These are phyloP conservation scores for Pyrrhosoma nymphula DNA, from an alignment of 2,888 invertebrate species.

Conservation along the genomic window DNA sequence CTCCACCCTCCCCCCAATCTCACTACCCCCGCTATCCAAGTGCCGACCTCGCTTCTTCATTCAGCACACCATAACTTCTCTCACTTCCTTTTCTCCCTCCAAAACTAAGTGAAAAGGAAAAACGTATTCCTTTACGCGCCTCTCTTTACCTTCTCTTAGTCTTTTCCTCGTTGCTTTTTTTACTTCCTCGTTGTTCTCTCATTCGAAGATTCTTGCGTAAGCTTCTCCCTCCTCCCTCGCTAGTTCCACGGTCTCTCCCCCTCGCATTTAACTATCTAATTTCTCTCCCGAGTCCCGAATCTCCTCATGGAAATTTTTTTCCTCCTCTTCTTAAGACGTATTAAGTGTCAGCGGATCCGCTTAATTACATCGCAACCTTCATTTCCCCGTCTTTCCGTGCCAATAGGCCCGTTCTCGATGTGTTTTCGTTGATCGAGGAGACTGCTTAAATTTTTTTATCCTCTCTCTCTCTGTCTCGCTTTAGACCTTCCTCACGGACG, in stretches of 20 bases:
- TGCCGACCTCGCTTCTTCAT: background rate
- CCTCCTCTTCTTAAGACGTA: background rate
- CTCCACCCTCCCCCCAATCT: too few relatives aligned
- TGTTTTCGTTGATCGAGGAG: background rate
- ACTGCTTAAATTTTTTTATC: background rate
- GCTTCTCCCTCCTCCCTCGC: background rate
- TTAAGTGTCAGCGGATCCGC: slow-evolving; percentile 37
- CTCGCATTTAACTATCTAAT: background rate
- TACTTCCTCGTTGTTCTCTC: background rate
- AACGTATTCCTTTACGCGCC: background rate
- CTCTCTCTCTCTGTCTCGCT: background rate
- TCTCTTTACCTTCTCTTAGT: too few relatives aligned
- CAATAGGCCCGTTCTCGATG: background rate
- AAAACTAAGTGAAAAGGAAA: background rate
- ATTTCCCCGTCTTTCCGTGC: background rate
- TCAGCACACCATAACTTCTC: slow-evolving; percentile 18
- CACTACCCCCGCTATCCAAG: background rate
- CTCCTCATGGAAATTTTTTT: background rate
- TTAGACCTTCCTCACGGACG: background rate
- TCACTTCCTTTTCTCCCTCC: background rate
- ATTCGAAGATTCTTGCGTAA: too few relatives aligned
- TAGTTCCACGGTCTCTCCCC: background rate
- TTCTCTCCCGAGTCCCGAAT: background rate
- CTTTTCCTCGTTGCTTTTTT: background rate
- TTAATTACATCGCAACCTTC: slow-evolving; percentile 6